Conservation (phyloP, 2,113 vertebrate species). For the Alligator mississippiensis region DNA sequence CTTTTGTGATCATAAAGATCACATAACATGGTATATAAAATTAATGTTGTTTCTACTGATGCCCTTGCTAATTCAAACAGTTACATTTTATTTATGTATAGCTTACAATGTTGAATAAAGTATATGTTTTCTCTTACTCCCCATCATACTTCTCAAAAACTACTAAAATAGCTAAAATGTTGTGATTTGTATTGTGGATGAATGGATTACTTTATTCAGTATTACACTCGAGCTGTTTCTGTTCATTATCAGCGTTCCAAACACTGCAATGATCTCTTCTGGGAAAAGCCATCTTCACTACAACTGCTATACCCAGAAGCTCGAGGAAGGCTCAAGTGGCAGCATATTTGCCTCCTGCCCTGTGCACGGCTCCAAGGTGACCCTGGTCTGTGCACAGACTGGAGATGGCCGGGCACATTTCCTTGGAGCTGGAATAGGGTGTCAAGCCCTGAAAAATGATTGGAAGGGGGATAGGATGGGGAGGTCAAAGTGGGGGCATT, state of each 20-base stretch:
- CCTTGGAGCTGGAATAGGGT: no score
- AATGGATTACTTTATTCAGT: not conserved
- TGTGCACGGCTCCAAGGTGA: no score
- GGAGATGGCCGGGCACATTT: no score
- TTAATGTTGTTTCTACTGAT: not conserved
- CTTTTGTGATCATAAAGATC: not conserved
- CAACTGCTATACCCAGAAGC: not conserved
- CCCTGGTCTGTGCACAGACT: no score
- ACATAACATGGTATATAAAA: not conserved
- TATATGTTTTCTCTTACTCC: not conserved
- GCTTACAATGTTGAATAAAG: not conserved
- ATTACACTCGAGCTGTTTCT: not conserved
- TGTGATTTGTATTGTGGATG: not conserved
- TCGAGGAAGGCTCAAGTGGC: no score
- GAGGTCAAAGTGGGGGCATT: no score
- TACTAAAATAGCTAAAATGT: not conserved
- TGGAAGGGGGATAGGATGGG: no score
- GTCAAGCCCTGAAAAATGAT: no score
- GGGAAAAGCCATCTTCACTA: not conserved
- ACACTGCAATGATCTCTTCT: not conserved
- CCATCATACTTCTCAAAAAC: not conserved
- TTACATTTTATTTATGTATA: not conserved
- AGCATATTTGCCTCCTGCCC: no score
- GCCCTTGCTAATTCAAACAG: not conserved
- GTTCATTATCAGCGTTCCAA: not conserved